Percentiles rank a stretch among this genome's conserved stretches.
Evolutionary conservation across 2,797 vertebrate genomes (phyloP).

Genomic region (Micropoecilia bifurca): DNA sequence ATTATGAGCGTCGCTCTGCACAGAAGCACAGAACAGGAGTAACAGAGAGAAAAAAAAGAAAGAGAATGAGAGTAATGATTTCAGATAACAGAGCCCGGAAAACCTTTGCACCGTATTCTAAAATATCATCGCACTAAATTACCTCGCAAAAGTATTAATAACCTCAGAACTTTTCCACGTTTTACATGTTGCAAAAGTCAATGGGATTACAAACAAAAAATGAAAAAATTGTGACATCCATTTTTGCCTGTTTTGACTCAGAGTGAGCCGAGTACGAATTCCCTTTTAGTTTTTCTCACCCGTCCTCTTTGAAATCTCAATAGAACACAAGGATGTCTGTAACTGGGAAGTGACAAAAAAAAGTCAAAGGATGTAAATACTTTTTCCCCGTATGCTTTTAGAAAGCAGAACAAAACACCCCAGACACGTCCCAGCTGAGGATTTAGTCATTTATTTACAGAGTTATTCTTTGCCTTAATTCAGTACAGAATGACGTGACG

Average conservation of each 20-base stretch:
- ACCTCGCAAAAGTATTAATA: background rate
- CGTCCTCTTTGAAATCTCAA: background rate
- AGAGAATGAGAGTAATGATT: slow-evolving; percentile 57
- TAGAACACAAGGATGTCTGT: background rate
- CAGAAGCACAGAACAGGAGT: slow-evolving; percentile 44
- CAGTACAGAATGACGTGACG: slow-evolving; percentile 49
- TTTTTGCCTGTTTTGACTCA: background rate
- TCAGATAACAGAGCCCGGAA: slow-evolving; percentile 52
- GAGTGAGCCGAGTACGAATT: background rate
- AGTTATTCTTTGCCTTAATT: slow-evolving; percentile 62
- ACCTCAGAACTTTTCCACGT: background rate
- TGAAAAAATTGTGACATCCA: background rate
- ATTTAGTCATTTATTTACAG: slow-evolving; percentile 83
- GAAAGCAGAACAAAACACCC: background rate
- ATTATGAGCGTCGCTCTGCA: slow-evolving; percentile 57
- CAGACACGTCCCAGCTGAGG: slow-evolving; percentile 15
- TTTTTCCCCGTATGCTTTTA: background rate
- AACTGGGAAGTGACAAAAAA: background rate
- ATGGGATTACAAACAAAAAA: background rate
- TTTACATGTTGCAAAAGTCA: background rate
- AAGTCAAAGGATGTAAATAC: background rate
- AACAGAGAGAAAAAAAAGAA: slow-evolving; percentile 33
- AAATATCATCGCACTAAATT: slow-evolving; percentile 39
- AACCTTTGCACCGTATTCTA: slow-evolving; percentile 44
- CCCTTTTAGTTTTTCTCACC: too few relatives aligned